Evolutionary conservation across 2,797 vertebrate species (phyloP).

Genomic region (Nyctalus aviator): DNA sequence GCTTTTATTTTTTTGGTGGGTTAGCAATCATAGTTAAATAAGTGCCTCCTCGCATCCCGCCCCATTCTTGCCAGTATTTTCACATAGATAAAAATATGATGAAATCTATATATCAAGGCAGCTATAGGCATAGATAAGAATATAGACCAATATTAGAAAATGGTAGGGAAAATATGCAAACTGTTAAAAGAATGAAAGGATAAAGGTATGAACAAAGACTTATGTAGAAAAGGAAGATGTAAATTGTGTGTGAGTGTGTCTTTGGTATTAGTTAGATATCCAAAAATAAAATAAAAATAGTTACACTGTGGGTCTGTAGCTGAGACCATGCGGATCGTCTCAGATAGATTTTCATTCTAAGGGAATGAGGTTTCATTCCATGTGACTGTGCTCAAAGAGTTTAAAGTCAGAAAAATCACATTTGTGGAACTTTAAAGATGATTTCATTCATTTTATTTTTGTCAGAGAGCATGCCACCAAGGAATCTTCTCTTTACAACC

Average conservation of each 20-base stretch:
- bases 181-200: neutral
- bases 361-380: neutral
- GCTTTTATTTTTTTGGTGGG: neutral
- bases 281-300: neutral
- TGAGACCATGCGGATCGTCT: neutral
- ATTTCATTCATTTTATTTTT: slow-evolving; percentile 41
- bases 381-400: neutral
- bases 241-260: neutral
- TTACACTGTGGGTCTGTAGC: neutral
- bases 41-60: neutral
- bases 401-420: neutral
- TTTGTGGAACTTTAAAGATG: neutral
- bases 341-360: neutral
- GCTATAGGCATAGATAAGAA: neutral
- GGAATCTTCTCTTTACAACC: neutral
- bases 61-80: neutral
- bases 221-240: neutral
- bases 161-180: neutral
- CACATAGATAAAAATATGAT: neutral
- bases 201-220: neutral
- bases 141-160: neutral
- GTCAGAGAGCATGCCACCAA: neutral
- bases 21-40: neutral
- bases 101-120: neutral
- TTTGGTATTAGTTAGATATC: neutral